Evolutionary conservation across 2,888 invertebrate genomes (phyloP), one percentile per base, ranked within the genome.

Genomic region (Pachymerium ferrugineum): DNA sequence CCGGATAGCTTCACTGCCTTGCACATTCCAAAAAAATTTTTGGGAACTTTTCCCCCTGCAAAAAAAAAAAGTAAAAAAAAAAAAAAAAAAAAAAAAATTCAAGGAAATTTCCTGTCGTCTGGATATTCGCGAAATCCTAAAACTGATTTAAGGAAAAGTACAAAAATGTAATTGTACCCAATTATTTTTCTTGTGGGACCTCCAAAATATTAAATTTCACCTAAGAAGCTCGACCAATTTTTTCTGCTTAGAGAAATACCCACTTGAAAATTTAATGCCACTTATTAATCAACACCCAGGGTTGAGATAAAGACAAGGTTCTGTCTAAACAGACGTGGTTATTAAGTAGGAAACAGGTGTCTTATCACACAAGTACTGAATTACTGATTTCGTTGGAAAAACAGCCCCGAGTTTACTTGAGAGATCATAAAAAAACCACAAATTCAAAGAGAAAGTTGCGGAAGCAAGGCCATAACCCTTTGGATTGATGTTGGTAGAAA

Each of bases 391-490:
- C 47, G 47, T 54, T n/a, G 47, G 22, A 54, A 54, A 54, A 47
- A 54, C 19, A 22, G 19, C 22, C 22, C 19, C 19, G 22, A 54
- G 47, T 54, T 54, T 54, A 54, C 47, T 22, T 1, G 22, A 54
- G n/a, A n/a, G 16, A 54, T 54, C 47, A 16, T 54, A 22, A 16
- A 54, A 54, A 22, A 54, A 54, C n/a, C n/a, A n/a, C n/a, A 54
- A 54, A 54, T 54, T 54, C 22, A 19, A 6, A 54, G 6, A 19
- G 8, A 54, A 54, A 54, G 19, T 54, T 22, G 47, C 47, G 47
- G 47, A 54, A 54, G 47, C 47, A 54, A 54, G 47, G 47, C 47
- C 47, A 54, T 54, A 54, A 54, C 47, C 47, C 47, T 54, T 54
- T 54, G 10, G 22, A 54, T 12, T 54, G 19, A 22, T 54, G 47